Conservation (phyloP, 1,140 invertebrate genomes). For the Meloidogyne hapla region DNA sequence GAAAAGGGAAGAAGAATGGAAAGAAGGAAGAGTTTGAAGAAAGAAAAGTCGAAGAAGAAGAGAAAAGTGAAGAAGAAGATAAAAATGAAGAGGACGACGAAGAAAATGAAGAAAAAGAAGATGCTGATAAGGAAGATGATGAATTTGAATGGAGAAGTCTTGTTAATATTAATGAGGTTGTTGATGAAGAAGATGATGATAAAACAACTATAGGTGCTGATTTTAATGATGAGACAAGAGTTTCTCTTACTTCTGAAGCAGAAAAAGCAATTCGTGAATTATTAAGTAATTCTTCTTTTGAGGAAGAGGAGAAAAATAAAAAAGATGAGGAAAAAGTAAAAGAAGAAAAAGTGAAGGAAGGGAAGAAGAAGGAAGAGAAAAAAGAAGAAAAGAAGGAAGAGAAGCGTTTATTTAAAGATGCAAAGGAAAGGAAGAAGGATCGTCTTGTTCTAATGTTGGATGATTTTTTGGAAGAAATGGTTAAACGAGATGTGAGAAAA, state of each 20-base stretch:
- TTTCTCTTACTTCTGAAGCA: not conserved
- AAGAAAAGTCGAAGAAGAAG: not conserved
- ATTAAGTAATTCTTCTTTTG: not conserved
- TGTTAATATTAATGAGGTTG: not conserved
- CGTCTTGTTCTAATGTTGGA: not conserved
- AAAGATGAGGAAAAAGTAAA: not conserved
- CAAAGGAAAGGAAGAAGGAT: not conserved
- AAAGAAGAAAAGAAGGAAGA: not conserved
- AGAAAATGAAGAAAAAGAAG: not conserved
- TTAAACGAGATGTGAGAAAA: not conserved
- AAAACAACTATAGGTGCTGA: not conserved
- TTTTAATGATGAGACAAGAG: not conserved
- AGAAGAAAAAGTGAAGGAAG: not conserved
- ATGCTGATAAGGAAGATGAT: not conserved
- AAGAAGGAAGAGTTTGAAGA: not conserved
- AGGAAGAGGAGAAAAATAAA: not conserved
- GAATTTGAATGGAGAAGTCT: not conserved
- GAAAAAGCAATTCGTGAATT: not conserved
- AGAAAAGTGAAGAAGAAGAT: not conserved
- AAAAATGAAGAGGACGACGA: not conserved
- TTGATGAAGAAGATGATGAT: not conserved
- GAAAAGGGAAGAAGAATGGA: not conserved
- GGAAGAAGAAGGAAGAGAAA: not conserved
- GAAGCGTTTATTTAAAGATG: not conserved
- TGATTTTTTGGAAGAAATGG: not conserved